phyloP scores from a whole-genome alignment of 2,113 vertebrate species.

The Rhagologus leucostigma region DNA sequence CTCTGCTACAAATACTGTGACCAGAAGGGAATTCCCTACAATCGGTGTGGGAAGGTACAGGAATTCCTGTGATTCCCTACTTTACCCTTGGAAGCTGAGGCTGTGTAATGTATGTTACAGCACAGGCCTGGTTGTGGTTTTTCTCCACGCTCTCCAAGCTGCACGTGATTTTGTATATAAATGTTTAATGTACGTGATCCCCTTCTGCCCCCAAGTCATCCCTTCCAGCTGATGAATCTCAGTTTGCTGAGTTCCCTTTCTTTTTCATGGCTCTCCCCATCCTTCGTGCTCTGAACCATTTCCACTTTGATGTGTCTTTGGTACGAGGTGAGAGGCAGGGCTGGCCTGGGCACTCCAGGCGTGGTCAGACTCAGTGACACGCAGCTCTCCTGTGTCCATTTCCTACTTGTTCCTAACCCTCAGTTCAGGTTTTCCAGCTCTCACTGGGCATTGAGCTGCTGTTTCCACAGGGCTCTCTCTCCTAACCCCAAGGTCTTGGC shows the following conservation, averaged over 20 bases:
- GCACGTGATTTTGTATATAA: neutral
- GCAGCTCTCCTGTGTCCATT: neutral
- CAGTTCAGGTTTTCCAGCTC: neutral
- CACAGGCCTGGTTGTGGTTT: rapidly evolving
- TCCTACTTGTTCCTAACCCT: neutral
- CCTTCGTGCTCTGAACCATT: neutral
- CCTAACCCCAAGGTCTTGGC: neutral
- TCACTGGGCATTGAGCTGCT: neutral
- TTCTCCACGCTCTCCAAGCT: neutral
- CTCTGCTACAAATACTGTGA: slow-evolving; percentile 91
- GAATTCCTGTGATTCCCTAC: neutral
- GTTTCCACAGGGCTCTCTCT: neutral
- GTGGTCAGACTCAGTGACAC: neutral
- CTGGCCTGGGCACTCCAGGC: neutral
- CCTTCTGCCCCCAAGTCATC: neutral
- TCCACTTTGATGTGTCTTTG: neutral
- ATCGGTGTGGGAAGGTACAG: slow-evolving; percentile 88
- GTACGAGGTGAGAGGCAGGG: neutral
- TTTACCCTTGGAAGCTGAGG: neutral
- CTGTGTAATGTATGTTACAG: rapidly evolving
- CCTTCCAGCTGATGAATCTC: neutral
- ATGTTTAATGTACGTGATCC: neutral
- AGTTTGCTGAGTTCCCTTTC: no score
- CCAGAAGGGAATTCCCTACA: slow-evolving; percentile 88
- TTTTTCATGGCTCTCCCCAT: neutral